A percentile compares a stretch with the other conserved stretches of the same genome.
phyloP scores from a whole-genome alignment of 2,888 invertebrate genomes.

The Melanotus villosus region DNA sequence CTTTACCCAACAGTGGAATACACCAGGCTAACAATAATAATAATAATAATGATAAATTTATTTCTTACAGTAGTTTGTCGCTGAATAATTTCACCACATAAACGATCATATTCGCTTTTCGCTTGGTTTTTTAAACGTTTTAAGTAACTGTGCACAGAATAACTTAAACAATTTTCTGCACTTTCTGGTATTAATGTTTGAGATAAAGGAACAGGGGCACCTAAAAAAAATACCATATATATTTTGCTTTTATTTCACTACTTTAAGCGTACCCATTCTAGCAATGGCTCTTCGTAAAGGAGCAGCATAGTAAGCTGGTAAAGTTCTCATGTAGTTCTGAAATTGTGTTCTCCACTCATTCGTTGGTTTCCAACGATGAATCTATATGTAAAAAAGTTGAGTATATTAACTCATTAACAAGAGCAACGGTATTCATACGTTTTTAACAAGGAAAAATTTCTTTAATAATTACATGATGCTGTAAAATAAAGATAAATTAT shows the following conservation, averaged over 20 bases:
- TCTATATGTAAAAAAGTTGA: slow-evolving; percentile 75
- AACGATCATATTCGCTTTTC: slow-evolving; percentile 89
- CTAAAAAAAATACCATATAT: slow-evolving; percentile 44
- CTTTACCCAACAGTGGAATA: no score
- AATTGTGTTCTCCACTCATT: slow-evolving; percentile 94
- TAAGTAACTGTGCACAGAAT: slow-evolving; percentile 93
- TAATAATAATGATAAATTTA: no score
- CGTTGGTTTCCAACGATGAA: slow-evolving; percentile 92
- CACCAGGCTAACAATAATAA: no score
- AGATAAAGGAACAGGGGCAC: slow-evolving; percentile 83
- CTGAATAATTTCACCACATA: slow-evolving; percentile 85
- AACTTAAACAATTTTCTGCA: slow-evolving; percentile 93
- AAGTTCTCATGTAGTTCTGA: slow-evolving; percentile 94
- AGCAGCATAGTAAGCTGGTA: slow-evolving; percentile 95
- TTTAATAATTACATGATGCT: no score
- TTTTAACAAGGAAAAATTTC: no score
- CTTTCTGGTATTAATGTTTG: slow-evolving; percentile 92
- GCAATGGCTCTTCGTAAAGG: slow-evolving; percentile 91
- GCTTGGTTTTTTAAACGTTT: slow-evolving; percentile 96
- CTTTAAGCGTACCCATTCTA: slow-evolving; percentile 87
- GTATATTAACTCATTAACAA: slow-evolving; percentile 2
- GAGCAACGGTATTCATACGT: neutral
- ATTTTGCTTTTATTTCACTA: no score
- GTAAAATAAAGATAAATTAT: no score
- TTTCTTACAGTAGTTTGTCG: slow-evolving; percentile 70